Evolutionary conservation across 2,888 invertebrate genomes (phyloP), one percentile per base, ranked within the genome.

Genomic region (Archaeoteleia sp.): DNA sequence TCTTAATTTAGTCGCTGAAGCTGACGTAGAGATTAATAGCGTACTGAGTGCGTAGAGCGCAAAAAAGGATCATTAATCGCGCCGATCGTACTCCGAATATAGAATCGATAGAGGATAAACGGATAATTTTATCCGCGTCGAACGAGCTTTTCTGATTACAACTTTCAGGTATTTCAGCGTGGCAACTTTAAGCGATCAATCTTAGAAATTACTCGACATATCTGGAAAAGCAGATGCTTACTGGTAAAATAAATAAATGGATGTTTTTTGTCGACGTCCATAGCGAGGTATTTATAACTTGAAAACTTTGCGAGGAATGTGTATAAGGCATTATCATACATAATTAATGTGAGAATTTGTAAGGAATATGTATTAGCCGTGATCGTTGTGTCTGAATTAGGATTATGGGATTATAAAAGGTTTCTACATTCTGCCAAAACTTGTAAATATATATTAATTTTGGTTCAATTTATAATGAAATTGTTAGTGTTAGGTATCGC

Each of bases 1-100:
- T 65, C 65, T 65, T 58, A 25, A 65, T 58, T 57, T 34, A 46
- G 30, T 46, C 42, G 10, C 20, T 34, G 57, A 58, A 15, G 23
- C 42, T 53, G 65, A 57, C 46, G 35, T 37, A 34, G 45, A 45
- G 53, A 51, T 51, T 55, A 63, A 63, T 63, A 57, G 42, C 55
- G 42, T 43, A 37, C 49, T 35, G 12, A 25, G 32, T 45, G 45
- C 30, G 20, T 40, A 46, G 8, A 32, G 37, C n/a, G 40, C 49
- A 55, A 55, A 49, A 55, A 48, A 20, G n/a, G 63, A 55, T 54
- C 54, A 54, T 62, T 62, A 62, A 54, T 54, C 40, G 29, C 23
- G 48, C 46, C 48, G 49, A 49, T 55, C 55, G 48, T 42, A 37
- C 53, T 45, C 13, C 20, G 34, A 27, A 29, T 48, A 42, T 8